phyloP scores from a whole-genome alignment of 2,113 vertebrate genomes.

The Hemiprocne comata region DNA sequence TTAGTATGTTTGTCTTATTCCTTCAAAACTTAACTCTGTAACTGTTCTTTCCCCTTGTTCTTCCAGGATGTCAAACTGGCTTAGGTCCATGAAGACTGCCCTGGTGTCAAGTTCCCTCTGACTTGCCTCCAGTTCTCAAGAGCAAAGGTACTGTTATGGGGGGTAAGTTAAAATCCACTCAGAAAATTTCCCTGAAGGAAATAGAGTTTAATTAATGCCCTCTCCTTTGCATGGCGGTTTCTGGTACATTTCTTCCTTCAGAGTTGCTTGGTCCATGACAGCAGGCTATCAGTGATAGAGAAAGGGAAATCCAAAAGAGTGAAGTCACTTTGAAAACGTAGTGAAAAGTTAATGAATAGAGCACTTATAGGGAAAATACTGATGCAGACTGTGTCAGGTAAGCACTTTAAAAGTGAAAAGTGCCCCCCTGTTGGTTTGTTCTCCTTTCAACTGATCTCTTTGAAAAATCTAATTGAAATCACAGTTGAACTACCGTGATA shows the following conservation, averaged over 20 bases:
- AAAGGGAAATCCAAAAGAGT: not conserved
- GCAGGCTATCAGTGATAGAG: not conserved
- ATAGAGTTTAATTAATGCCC: not conserved
- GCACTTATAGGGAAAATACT: not conserved
- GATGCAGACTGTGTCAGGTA: not conserved
- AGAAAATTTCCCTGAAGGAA: not conserved
- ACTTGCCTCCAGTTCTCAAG: not conserved
- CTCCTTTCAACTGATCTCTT: conserved; percentile 37
- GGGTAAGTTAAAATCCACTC: conserved; percentile 40
- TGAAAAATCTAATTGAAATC: conserved; percentile 49
- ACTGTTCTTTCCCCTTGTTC: not conserved
- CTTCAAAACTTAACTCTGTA: not conserved
- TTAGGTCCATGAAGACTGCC: not conserved
- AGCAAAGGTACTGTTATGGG: conserved; percentile 17
- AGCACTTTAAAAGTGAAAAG: conserved; percentile 30
- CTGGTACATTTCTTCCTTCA: not conserved
- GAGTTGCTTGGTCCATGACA: not conserved
- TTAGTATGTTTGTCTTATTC: not conserved
- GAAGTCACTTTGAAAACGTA: conserved; percentile 30
- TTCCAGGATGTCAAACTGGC: conserved; percentile 42
- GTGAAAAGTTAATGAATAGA: conserved; percentile 34
- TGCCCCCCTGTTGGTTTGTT: conserved; percentile 21
- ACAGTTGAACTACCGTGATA: not conserved
- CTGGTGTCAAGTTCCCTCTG: not conserved
- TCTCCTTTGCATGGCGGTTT: not conserved